Base-by-base conservation (phyloP, 2,888 invertebrate species). In the Plebejus anna region DNA sequence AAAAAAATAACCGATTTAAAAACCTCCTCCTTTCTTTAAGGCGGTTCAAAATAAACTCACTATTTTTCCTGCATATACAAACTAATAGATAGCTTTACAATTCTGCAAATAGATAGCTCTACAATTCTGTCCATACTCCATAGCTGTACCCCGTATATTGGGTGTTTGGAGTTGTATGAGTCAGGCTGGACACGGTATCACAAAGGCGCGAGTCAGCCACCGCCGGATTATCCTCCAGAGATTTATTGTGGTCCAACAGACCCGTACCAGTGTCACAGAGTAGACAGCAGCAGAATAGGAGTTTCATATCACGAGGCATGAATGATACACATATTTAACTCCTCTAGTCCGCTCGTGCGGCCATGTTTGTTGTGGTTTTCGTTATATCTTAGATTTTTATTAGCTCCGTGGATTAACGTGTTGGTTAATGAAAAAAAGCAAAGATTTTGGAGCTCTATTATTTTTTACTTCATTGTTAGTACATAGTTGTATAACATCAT, bases 191-290 rank as follows among this genome's bases (percentile, higher is more conserved):
- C 80, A 79, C 80, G 79, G 80, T 80, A 81, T 79, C 79, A 79
- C 77, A 75, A 76, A 71, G 55, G 70, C 75, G 76, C 80, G 80
- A 81, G 79, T 83, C 82, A 81, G 84, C 79, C 80, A 77, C 77
- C 77, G 72, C 76, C 72, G 80, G 84, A 83, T 83, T 81, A 84
- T 83, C 83, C 82, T 77, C 78, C 77, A 80, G 79, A 82, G 84
- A 84, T 82, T 83, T 84, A 84, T 84, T 81, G 81, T 81, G 80
- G 83, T 79, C 79, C 79, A 76, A 76, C 55, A 55, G 73, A 66
- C 79, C 77, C 77, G 55, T 76, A 78, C 78, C 80, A 80, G 78
- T 70, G 66, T 13, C 66, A 66, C 66, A 66, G 66, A 13, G 5
- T 32, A 66, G 32, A 66, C 6, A 9, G 28, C 7, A 32, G 13